Base-by-base conservation (phyloP, 2,113 vertebrate genomes). In the Pardalotus punctatus region DNA sequence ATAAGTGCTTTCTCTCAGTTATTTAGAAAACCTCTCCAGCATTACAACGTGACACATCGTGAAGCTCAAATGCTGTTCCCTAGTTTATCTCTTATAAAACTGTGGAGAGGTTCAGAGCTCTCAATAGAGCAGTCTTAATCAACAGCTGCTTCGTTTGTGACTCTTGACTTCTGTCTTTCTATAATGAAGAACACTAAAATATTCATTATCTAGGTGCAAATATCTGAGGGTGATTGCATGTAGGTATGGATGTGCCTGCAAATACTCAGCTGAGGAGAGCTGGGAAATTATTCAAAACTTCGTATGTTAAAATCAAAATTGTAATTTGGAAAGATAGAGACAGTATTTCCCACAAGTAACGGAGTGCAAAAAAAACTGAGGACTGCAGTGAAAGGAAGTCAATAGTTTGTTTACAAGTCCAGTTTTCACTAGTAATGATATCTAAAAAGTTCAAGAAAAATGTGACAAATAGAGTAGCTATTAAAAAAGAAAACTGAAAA, bases 141-240 rank as follows among this genome's bases (percentile, higher is more conserved):
- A 96, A 77, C 70, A 72, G 47, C 74, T 89, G 33, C 71, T 95
- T 79, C 42, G 5, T 62, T 91, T 93, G 79, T 1, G 22, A 73
- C 81, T 72, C 86, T 79, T 82, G 81, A 91, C 54, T 93, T 79
- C 70, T 77, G 42, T 33, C 31, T 81, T 28, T 89, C 54, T 56
- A 2, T 89, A 72, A 87, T 90, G 95, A 94, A 88, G 77, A 90
- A 40, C 76, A 78, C 57, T 93, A 25, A 81, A 88, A 35, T 73
- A 45, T 84, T 95, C 78, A 77, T 93, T 95, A 88, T 42, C 19
- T 77, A 61, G 35, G 54, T 83, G 58, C 38, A 72, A 91, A 77
- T 70, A 42, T 85, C 10, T 35, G 60, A 47, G 47, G 29, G 57
- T 94, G 78, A 87, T 58, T 94, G 29, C 74, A 36, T 18, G 45